These are phyloP conservation scores for Botia kubotai DNA, from an alignment of 2,797 vertebrate species.

Conservation along the genomic window DNA sequence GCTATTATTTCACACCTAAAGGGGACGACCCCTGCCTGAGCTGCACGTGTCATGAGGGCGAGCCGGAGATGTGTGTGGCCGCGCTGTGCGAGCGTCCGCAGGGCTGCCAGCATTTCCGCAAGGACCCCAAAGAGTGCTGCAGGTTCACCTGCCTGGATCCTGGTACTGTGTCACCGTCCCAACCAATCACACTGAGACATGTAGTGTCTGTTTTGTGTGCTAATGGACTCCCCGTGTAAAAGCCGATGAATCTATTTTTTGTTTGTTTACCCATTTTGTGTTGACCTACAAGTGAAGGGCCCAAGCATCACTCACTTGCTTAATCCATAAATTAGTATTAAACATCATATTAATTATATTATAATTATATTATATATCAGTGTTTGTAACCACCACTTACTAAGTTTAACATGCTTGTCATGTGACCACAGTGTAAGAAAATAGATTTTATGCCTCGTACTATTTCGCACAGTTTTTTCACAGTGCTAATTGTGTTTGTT, in stretches of 20 bases:
- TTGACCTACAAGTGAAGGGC: neutral
- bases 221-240: too few species aligned
- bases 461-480: too few species aligned
- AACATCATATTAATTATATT: too few species aligned
- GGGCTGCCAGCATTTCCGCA: conserved; percentile 93
- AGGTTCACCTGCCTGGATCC: conserved; percentile 97
- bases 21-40: conserved; percentile 96
- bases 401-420: too few species aligned
- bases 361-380: too few species aligned
- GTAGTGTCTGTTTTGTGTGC: neutral
- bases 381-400: too few species aligned
- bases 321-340: too few species aligned
- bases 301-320: neutral
- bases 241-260: neutral
- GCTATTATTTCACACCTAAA: conserved; percentile 97
- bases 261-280: neutral
- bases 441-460: too few species aligned
- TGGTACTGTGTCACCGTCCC: conserved; percentile 75
- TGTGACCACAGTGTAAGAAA: too few species aligned
- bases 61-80: conserved; percentile 97
- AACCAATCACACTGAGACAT: neutral
- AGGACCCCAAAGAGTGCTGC: conserved; percentile 98
- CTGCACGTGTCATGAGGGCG: conserved; percentile 96
- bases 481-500: too few species aligned
- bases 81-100: conserved; percentile 95